phyloP scores from a whole-genome alignment of 2,797 vertebrate species.

The Dallia pectoralis region DNA sequence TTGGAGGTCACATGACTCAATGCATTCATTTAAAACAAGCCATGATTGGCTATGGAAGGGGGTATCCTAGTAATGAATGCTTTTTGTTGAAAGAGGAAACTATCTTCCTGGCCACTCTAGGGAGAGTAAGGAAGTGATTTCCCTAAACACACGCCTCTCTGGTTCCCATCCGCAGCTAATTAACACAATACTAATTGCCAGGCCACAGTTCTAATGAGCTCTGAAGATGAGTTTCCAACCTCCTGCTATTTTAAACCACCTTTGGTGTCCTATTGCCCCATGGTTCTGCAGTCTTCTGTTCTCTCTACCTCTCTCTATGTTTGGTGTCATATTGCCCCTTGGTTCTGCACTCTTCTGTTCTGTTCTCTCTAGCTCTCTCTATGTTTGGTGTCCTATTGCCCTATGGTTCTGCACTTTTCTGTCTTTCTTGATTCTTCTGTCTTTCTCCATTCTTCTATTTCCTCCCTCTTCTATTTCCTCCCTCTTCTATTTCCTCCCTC shows the following conservation, averaged over 20 bases:
- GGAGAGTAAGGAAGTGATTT: slow-evolving; percentile 49
- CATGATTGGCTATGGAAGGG: not conserved
- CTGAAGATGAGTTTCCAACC: slow-evolving; percentile 59
- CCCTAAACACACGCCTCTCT: slow-evolving; percentile 46
- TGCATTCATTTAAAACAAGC: not conserved
- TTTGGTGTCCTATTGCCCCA: slow-evolving; percentile 39
- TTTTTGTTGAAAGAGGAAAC: slow-evolving; percentile 32
- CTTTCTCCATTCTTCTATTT: not conserved
- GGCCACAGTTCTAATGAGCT: slow-evolving; percentile 65
- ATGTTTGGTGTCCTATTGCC: too few species aligned
- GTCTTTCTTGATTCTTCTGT: not conserved
- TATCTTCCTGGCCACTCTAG: slow-evolving; percentile 24
- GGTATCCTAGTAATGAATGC: slow-evolving; percentile 29
- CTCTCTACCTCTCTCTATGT: not conserved
- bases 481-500: not conserved
- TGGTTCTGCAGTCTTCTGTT: slow-evolving; percentile 18
- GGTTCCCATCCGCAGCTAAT: slow-evolving; percentile 59
- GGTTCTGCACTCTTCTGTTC: too few species aligned
- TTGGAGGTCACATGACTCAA: not conserved
- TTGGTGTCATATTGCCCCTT: too few species aligned
- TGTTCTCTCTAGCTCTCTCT: not conserved
- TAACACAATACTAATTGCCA: slow-evolving; percentile 66
- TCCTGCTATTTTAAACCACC: slow-evolving; percentile 64
- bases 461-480: not conserved
- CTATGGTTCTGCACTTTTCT: too few species aligned